Conservation (phyloP, 2,888 invertebrate species). For the Macroteleia sp. region DNA sequence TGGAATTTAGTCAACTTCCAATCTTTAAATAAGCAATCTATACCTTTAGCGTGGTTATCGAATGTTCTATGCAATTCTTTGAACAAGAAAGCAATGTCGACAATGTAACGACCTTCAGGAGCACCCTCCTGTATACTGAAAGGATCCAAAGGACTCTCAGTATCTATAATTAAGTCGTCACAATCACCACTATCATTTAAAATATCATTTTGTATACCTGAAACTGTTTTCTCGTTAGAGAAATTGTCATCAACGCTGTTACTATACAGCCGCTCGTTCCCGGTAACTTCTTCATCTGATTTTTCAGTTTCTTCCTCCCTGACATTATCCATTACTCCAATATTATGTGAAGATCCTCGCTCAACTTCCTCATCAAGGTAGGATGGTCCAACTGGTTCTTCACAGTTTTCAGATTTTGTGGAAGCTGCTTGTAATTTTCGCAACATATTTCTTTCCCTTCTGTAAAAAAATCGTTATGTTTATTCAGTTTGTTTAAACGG, state of each 20-base stretch:
- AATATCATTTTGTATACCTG: background rate
- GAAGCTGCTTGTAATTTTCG: no score
- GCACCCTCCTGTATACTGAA: background rate
- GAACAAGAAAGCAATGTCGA: background rate
- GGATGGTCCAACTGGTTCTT: no score
- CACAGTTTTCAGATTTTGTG: no score
- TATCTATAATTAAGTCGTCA: background rate
- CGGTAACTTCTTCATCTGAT: no score
- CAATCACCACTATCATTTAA: constrained; percentile 1
- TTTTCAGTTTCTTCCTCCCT: no score
- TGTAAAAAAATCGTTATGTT: no score
- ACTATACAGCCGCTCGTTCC: no score
- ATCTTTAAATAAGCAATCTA: constrained; percentile 4
- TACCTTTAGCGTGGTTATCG: constrained; percentile 1
- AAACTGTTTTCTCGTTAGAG: background rate
- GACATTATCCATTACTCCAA: no score
- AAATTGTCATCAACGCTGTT: background rate
- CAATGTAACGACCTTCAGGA: constrained; percentile 3
- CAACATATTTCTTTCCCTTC: no score
- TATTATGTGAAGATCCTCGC: no score
- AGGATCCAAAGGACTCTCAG: background rate
- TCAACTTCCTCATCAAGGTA: no score
- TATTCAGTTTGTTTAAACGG: no score
- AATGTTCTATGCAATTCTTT: constrained; percentile 7
- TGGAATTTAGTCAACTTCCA: constrained; percentile 3